Conservation (phyloP, 2,888 invertebrate species). For the Orthosia gothica region DNA sequence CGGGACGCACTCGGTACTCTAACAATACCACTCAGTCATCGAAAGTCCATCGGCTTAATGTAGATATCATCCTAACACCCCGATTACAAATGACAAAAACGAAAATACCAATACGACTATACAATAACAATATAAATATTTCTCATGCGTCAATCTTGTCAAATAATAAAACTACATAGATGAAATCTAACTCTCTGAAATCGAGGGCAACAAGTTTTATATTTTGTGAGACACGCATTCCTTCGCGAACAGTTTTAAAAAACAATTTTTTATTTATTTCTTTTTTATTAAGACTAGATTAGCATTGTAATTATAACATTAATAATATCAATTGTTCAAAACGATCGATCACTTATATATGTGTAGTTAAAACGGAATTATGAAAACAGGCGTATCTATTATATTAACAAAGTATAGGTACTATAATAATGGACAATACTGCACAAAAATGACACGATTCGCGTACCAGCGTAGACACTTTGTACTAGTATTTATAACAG, state of each 20-base stretch:
- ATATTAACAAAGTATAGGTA: constrained; percentile 66
- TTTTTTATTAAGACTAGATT: constrained; percentile 78
- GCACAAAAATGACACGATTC: constrained; percentile 73
- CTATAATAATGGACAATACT: constrained; percentile 74
- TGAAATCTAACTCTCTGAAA: constrained; percentile 88
- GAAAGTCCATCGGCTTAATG: constrained; percentile 91
- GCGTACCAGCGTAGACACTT: constrained; percentile 78
- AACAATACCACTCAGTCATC: constrained; percentile 86
- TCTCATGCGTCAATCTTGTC: constrained; percentile 83
- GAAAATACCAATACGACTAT: constrained; percentile 86
- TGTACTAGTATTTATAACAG: constrained; percentile 84
- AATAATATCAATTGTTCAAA: constrained; percentile 83
- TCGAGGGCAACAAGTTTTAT: constrained; percentile 84
- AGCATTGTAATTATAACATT: constrained; percentile 81
- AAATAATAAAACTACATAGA: constrained; percentile 88
- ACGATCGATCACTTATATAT: constrained; percentile 73
- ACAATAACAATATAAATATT: constrained; percentile 89
- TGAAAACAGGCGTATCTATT: constrained; percentile 71
- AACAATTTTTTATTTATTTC: constrained; percentile 73
- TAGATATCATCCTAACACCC: constrained; percentile 85
- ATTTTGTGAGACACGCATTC: constrained; percentile 79
- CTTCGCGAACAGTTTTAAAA: constrained; percentile 76
- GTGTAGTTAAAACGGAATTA: constrained; percentile 72
- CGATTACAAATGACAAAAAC: constrained; percentile 87
- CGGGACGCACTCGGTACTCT: constrained; percentile 84